Base-by-base conservation (phyloP, 2,888 invertebrate genomes). In the Copidosoma aretas region DNA sequence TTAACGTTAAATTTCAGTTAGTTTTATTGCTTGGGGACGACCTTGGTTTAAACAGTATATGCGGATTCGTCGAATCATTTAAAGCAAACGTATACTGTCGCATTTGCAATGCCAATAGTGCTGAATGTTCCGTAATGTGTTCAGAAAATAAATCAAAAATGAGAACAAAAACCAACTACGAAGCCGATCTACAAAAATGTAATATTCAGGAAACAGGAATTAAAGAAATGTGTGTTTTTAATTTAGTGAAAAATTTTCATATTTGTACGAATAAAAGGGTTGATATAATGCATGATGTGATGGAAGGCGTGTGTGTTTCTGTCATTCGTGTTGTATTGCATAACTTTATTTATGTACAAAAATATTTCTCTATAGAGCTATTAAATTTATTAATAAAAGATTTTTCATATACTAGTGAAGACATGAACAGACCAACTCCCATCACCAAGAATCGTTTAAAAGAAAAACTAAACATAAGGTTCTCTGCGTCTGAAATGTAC, bases 301-400 rank as follows among this genome's bases (percentile, higher is more conserved):
- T 39, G 32, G 52, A 64, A 51, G 64, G 64, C 3, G 58, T 64
- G 1, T 64, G 58, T 46, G 10, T 46, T 25, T 58, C 49, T 39
- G 64, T 49, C 15, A 22, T 64, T n/a, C 22, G 12, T 19, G 22
- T 14, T n/a, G 73, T 57, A 67, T 68, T 2, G 63, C 73, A 46
- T 12, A 12, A 46, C 12, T 46, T 14, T 12, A 12, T 46, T 32
- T 32, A 32, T 32, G 8, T 8, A 8, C 3, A 32, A 32, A 32
- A 32, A 8, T 3, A 32, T 32, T 46, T 46, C 32, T 32, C 32
- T 32, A 5, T 32, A 32, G 8, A 32, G 32, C 32, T 32, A 32
- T 32, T 32, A 32, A 32, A 32, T 32, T 32, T 32, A 32, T 32
- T 32, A 32, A 32, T 32, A 32, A 32, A 32, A 32, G 32, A 32